Conservation (phyloP, 1,140 invertebrate genomes). For the Ips typographus region DNA sequence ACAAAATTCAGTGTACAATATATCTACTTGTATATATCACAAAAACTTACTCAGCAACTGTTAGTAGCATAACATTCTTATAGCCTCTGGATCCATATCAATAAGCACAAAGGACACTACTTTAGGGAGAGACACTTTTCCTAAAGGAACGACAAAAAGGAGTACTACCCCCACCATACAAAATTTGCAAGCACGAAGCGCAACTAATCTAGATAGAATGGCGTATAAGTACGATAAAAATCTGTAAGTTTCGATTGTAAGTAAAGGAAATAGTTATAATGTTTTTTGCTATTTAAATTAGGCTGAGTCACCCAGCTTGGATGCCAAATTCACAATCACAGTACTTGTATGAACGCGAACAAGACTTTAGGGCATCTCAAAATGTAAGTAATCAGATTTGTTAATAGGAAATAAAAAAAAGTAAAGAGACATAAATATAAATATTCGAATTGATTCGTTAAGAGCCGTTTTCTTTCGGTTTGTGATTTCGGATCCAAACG, state of each 20-base stretch:
- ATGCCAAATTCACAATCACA: slow-evolving; percentile 17
- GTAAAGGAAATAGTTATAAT: too few species aligned
- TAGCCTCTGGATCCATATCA: slow-evolving; percentile 61
- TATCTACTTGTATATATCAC: slow-evolving; percentile 7
- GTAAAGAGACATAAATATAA: too few species aligned
- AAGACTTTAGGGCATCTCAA: slow-evolving; percentile 29
- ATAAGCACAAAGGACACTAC: slow-evolving; percentile 53
- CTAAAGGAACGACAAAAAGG: slow-evolving; percentile 41
- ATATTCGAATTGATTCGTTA: too few species aligned
- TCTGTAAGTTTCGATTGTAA: slow-evolving; percentile 35
- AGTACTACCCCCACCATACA: slow-evolving; percentile 40
- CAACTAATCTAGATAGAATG: slow-evolving; percentile 41
- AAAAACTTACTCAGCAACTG: not conserved
- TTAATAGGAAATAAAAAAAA: too few species aligned
- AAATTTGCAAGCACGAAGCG: slow-evolving; percentile 42
- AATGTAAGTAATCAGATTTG: slow-evolving; percentile 35
- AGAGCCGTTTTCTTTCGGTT: too few species aligned
- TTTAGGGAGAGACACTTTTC: slow-evolving; percentile 44
- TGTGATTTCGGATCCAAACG: too few species aligned
- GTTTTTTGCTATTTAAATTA: not conserved
- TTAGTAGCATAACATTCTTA: slow-evolving; percentile 34
- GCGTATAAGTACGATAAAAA: slow-evolving; percentile 41
- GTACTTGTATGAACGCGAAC: slow-evolving; percentile 15
- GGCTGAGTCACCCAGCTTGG: slow-evolving; percentile 12
- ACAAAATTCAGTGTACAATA: not conserved